phyloP scores from a whole-genome alignment of 2,888 invertebrate genomes.

The Polymixis lichenea region DNA sequence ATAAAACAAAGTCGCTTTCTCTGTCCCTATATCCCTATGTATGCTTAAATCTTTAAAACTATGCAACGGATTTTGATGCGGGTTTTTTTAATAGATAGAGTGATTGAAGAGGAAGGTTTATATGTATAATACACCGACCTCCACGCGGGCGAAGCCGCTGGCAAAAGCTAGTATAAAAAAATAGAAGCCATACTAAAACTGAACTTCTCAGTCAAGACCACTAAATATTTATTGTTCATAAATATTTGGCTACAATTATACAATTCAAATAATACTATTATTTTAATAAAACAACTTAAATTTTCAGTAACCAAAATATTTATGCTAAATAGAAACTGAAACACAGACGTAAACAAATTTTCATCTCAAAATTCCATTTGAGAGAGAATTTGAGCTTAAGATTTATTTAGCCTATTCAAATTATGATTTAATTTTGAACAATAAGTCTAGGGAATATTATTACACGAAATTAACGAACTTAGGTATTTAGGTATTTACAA shows the following conservation, averaged over 20 bases:
- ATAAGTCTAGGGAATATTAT: slow-evolving; percentile 17
- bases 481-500: not conserved
- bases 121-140: no score
- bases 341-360: slow-evolving; percentile 39
- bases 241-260: slow-evolving; percentile 16
- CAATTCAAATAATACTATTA: not conserved
- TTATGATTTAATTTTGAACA: slow-evolving; percentile 45
- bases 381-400: slow-evolving; percentile 36
- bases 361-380: slow-evolving; percentile 46
- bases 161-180: no score
- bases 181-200: not conserved
- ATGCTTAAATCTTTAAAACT: no score
- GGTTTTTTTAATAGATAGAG: no score
- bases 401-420: slow-evolving; percentile 53
- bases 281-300: slow-evolving; percentile 5
- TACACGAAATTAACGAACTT: not conserved
- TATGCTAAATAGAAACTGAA: slow-evolving; percentile 9
- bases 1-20: no score
- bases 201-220: not conserved
- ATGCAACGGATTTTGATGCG: no score
- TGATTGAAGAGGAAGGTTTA: no score
- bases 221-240: not conserved
- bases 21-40: no score
- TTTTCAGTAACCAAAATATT: slow-evolving; percentile 32
- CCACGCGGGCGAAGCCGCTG: no score